Conservation (phyloP, 2,113 vertebrate species). For the Mastomys coucha region DNA sequence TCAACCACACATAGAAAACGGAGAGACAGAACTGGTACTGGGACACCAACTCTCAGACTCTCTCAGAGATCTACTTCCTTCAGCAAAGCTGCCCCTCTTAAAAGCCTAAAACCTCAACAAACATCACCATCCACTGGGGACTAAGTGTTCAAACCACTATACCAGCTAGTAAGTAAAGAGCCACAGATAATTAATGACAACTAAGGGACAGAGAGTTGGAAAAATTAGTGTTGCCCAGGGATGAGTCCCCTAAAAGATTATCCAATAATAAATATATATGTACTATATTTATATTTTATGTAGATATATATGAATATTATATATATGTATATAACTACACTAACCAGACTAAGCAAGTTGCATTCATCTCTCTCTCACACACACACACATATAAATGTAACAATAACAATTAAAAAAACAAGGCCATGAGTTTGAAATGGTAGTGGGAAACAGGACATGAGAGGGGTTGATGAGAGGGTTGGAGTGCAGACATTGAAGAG, state of each 20-base stretch:
- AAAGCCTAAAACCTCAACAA: background rate
- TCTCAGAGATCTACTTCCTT: background rate
- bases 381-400: background rate
- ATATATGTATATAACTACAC: background rate
- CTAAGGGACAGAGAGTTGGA: background rate
- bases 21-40: background rate
- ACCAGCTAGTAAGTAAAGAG: background rate
- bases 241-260: background rate
- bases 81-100: background rate
- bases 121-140: background rate
- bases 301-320: background rate
- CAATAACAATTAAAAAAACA: background rate
- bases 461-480: background rate
- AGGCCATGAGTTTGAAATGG: background rate
- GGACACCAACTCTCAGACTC: background rate
- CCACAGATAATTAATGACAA: background rate
- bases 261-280: background rate
- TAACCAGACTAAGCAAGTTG: background rate
- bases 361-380: background rate
- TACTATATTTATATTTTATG: background rate
- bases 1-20: background rate
- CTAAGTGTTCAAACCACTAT: background rate
- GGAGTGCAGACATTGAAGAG: background rate
- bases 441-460: too few relatives aligned
- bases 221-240: background rate